These are phyloP conservation scores for Sparus aurata DNA, from an alignment of 2,797 vertebrate species.

Conservation along the genomic window DNA sequence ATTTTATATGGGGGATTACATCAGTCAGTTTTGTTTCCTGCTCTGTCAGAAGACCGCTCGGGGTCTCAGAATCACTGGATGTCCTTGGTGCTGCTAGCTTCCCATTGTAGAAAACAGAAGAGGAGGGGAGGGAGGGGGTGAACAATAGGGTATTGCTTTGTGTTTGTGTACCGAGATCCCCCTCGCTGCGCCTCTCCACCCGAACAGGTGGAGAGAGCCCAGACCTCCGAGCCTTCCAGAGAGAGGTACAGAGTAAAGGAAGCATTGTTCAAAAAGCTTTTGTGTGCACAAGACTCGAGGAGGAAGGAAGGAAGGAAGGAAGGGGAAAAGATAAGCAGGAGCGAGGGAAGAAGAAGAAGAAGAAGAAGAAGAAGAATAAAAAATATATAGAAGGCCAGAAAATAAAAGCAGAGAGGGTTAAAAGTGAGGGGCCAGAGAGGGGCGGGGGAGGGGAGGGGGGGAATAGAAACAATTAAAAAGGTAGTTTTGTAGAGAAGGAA, in stretches of 20 bases:
- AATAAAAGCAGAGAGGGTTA: conserved; percentile 74
- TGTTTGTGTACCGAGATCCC: conserved; percentile 84
- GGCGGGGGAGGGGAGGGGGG: conserved; percentile 16
- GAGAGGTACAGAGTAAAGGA: conserved; percentile 88
- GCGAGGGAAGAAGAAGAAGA: conserved; percentile 56
- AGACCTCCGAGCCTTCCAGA: conserved; percentile 69
- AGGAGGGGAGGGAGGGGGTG: conserved; percentile 82
- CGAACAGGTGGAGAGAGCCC: conserved; percentile 54
- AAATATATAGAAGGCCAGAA: conserved; percentile 76
- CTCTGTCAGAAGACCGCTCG: conserved; percentile 82
- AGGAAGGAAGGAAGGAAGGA: conserved; percentile 55
- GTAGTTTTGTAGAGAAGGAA: conserved; percentile 79
- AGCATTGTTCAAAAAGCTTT: conserved; percentile 86
- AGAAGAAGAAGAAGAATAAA: conserved; percentile 45
- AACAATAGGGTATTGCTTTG: conserved; percentile 96
- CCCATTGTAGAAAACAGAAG: conserved; percentile 92
- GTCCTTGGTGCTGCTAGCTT: conserved; percentile 79
- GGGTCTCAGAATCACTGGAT: conserved; percentile 64
- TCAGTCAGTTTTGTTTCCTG: conserved; percentile 89
- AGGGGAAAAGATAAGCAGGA: conserved; percentile 35
- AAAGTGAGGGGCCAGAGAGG: conserved; percentile 43
- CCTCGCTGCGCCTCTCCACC: conserved; percentile 72
- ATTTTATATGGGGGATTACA: conserved; percentile 94
- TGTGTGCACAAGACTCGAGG: conserved; percentile 83
- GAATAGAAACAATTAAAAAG: conserved; percentile 65